Evolutionary conservation across 1,140 invertebrate genomes (phyloP), one percentile per base, ranked within the genome.

Genomic region (Adelges cooleyi): DNA sequence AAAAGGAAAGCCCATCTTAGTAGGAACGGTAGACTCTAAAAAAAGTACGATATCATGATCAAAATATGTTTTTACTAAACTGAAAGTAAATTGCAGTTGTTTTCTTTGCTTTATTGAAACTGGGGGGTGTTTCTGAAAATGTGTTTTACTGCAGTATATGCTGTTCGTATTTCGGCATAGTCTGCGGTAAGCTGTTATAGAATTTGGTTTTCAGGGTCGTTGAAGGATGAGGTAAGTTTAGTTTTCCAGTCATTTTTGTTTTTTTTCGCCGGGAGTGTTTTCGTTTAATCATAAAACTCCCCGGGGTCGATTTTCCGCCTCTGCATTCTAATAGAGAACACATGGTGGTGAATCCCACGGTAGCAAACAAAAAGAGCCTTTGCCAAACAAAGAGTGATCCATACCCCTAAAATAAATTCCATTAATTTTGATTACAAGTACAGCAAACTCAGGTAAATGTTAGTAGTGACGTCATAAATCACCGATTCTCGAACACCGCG

Each of bases 201-300:
- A 48, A 15, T 33, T 33, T 33, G 29, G 29, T 6, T 6, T 33
- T 33, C 29, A 33, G 29, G 5, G 5, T 33, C 11, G 53, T 44
- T 17, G 22, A 56, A 27, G 15, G 40, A 27, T 44, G 18, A 25
- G 44, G 15, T 25, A 44, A 56, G 42, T 62, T 62, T 33, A 33
- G 22, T 48, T 62, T 48, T 62, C 23, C 38, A 62, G 42, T 33
- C 40, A 48, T 15, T 44, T 40, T 62, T 46, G 2, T 62, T 46
- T 46, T 62, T 62, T 46, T 62, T 62, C 46, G 22, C 20, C 33
- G 1, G 17, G 17, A 48, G 44, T 62, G 56, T 62, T 62, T 62
- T 62, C 56, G 27, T 62, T 62, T 62, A 62, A 62, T 62, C 56
- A 62, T 62, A 62, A 62, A 62, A 62, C 56, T 27, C 56, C 56